These are phyloP conservation scores for Hydrophis major DNA, from an alignment of 2,797 vertebrate genomes.

Conservation along the genomic window DNA sequence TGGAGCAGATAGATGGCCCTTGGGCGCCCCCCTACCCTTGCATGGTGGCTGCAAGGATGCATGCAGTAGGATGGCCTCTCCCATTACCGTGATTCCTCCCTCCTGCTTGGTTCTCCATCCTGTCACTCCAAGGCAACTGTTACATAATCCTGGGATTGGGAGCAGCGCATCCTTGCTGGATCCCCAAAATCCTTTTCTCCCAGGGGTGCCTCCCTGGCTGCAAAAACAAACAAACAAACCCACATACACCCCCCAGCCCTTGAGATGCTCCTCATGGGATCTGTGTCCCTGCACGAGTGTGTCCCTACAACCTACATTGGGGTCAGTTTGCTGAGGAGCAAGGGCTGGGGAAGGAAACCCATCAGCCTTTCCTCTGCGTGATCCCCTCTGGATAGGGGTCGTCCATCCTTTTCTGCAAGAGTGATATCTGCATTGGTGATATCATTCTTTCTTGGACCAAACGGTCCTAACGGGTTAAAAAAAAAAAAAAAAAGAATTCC, in stretches of 20 bases:
- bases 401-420: neutral
- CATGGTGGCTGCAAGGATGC: neutral
- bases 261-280: neutral
- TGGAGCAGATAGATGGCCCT: neutral
- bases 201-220: neutral
- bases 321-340: neutral
- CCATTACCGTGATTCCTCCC: too few relatives aligned
- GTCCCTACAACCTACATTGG: neutral
- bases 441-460: too few relatives aligned
- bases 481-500: neutral
- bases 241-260: neutral
- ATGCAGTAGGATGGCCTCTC: neutral
- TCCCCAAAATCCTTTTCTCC: too few relatives aligned
- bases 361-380: neutral
- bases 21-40: neutral
- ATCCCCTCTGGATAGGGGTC: neutral
- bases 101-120: neutral
- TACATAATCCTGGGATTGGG: neutral
- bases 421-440: neutral
- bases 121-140: neutral
- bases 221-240: neutral
- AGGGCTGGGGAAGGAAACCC: fast-evolving
- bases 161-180: neutral
- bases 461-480: too few relatives aligned
- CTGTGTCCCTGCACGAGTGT: neutral